These are phyloP conservation scores for Mythimna pallens DNA, from an alignment of 2,888 invertebrate species.

Conservation along the genomic window DNA sequence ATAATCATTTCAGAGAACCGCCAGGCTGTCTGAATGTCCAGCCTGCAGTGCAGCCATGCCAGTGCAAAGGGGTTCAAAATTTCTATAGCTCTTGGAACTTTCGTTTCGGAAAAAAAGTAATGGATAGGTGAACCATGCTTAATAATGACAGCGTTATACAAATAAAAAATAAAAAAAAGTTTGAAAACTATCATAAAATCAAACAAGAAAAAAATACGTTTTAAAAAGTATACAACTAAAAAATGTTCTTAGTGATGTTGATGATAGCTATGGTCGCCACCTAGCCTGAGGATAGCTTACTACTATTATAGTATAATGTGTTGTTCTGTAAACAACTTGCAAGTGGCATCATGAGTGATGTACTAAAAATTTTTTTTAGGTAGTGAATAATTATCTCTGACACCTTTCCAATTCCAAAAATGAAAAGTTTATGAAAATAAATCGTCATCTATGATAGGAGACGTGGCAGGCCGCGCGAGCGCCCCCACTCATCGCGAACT, in stretches of 20 bases:
- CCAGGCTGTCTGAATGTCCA: too few relatives aligned
- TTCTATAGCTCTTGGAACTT: neutral
- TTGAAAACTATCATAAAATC: too few relatives aligned
- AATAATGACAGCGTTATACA: neutral
- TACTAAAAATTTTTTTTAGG: neutral
- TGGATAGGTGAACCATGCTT: too few relatives aligned
- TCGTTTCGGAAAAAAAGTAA: neutral
- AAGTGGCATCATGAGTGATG: too few relatives aligned
- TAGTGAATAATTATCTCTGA: neutral
- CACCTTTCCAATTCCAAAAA: constrained; percentile 2
- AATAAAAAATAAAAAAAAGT: neutral
- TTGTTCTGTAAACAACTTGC: too few relatives aligned
- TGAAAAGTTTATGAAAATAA: constrained; percentile 44
- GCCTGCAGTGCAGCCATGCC: too few relatives aligned
- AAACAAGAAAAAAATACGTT: too few relatives aligned
- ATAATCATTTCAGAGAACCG: neutral
- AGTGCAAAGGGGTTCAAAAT: neutral
- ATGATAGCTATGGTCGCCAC: too few relatives aligned
- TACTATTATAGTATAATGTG: too few relatives aligned
- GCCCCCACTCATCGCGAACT: constrained; percentile 70
- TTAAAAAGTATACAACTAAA: too few relatives aligned
- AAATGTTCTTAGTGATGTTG: too few relatives aligned
- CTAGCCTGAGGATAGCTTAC: too few relatives aligned
- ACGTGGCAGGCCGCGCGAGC: constrained; percentile 5
- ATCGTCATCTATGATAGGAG: constrained; percentile 40